Base-by-base conservation (phyloP, 2,113 vertebrate genomes). In the Sinocyclocheilus rhinocerous region DNA sequence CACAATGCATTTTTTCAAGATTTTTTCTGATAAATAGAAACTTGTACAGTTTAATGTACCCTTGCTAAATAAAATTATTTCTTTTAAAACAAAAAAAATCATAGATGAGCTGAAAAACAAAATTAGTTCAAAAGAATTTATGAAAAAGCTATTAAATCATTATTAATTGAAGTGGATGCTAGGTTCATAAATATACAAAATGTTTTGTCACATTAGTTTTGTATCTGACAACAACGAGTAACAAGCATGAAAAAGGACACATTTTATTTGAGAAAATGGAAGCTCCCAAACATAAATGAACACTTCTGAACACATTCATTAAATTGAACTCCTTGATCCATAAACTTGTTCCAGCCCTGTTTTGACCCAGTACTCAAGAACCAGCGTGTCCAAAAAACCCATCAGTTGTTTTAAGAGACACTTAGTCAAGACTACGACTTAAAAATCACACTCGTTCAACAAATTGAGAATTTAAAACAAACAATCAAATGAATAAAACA, bases 401-500 rank as follows among this genome's bases (percentile, higher is more conserved):
- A 67, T 16, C 65, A 69, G 1, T 6, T 33, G 24, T 57, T 59
- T 39, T 45, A 26, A 45, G 9, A 76, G 20, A 84, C 10, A 7
- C 22, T 26, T 57, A 50, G 36, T 52, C 29, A 69, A 42, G 5
- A 2, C 39, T 6, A 22, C 1, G 20, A 24, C 33, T 83, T n/a
- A 42, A 13, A 76, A 76, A 69, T 70, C 45, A 42, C 11, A 59
- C 55, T 9, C 12, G 1, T 55, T 61, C 4, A 59, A 76, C 61
- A 24, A 24, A 81, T 13, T 76, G 50, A 63, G 76, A 22, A 42
- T 42, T 61, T 12, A 80, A 50, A 52, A 79, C 18, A 45, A 59
- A 70, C 5, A 70, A 77, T 77, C 52, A 48, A 85, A 76, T 52
- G 55, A 75, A 84, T 85, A 36, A 81, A 84, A 69, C n/a, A 26